A percentile compares a stretch with the other conserved stretches of the same genome.
Conservation (phyloP, 2,113 vertebrate species). For the Picathartes gymnocephalus region DNA sequence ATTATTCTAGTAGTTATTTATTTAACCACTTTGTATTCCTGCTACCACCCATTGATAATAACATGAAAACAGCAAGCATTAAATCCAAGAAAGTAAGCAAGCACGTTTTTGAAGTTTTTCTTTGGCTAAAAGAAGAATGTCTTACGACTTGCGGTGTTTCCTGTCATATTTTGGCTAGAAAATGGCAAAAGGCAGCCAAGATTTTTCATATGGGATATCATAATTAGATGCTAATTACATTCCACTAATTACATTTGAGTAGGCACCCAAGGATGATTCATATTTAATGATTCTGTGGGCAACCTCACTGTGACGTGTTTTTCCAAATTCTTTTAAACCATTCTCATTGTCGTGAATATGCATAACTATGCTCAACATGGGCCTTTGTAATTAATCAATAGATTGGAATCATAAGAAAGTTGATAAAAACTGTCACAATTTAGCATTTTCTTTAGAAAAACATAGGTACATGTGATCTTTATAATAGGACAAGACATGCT, state of each 20-base stretch:
- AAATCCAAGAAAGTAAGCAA: neutral
- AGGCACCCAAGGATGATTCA: slow-evolving; percentile 67
- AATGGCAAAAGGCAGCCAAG: slow-evolving; percentile 15
- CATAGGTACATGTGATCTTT: neutral
- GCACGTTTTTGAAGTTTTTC: neutral
- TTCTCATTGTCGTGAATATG: slow-evolving; percentile 10
- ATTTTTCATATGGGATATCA: slow-evolving; percentile 63
- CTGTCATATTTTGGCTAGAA: slow-evolving; percentile 3
- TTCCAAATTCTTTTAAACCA: slow-evolving; percentile 28
- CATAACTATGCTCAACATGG: neutral
- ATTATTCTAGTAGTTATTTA: neutral
- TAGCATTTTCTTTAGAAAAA: neutral
- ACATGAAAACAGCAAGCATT: neutral
- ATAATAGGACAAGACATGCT: neutral
- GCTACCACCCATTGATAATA: neutral
- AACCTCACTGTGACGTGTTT: slow-evolving; percentile 41
- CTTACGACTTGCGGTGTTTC: neutral
- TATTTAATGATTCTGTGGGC: slow-evolving; percentile 60
- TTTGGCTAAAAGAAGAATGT: neutral
- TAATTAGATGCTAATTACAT: slow-evolving; percentile 81
- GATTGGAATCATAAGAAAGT: neutral
- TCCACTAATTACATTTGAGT: slow-evolving; percentile 76
- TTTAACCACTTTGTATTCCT: neutral
- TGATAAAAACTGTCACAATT: neutral
- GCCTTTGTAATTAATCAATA: slow-evolving; percentile 10